These are phyloP conservation scores for Cheilosia vernalis DNA, from an alignment of 2,888 invertebrate species.

Conservation along the genomic window DNA sequence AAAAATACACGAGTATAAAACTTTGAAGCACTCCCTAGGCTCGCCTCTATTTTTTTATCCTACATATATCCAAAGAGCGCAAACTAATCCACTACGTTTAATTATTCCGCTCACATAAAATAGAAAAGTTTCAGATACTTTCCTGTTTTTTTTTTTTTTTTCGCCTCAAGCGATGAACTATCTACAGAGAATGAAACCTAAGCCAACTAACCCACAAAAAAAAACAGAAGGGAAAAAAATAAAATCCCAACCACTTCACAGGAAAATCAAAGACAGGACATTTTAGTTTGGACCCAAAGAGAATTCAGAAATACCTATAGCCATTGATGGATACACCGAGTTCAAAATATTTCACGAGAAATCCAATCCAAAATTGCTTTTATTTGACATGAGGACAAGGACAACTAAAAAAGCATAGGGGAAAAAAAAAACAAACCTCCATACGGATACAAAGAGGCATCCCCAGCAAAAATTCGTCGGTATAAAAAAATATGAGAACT, in stretches of 20 bases:
- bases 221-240: neutral
- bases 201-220: conserved; percentile 37
- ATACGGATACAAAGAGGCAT: conserved; percentile 42
- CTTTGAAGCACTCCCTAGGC: conserved; percentile 29
- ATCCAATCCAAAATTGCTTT: conserved; percentile 60
- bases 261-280: conserved; percentile 73
- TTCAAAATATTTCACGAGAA: conserved; percentile 33
- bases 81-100: conserved; percentile 74
- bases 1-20: conserved; percentile 15
- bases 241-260: conserved; percentile 56
- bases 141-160: neutral
- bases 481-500: conserved; percentile 49
- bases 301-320: conserved; percentile 28
- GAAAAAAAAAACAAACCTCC: conserved; percentile 4
- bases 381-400: conserved; percentile 34
- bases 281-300: conserved; percentile 42
- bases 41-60: conserved; percentile 14
- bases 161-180: conserved; percentile 60
- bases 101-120: conserved; percentile 75
- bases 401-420: neutral
- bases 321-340: conserved; percentile 32
- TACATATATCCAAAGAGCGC: conserved; percentile 32
- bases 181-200: conserved; percentile 55
- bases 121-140: conserved; percentile 59
- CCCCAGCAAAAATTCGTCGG: conserved; percentile 2